These are phyloP conservation scores for Portunus trituberculatus DNA, from an alignment of 1,140 invertebrate genomes.

Conservation along the genomic window DNA sequence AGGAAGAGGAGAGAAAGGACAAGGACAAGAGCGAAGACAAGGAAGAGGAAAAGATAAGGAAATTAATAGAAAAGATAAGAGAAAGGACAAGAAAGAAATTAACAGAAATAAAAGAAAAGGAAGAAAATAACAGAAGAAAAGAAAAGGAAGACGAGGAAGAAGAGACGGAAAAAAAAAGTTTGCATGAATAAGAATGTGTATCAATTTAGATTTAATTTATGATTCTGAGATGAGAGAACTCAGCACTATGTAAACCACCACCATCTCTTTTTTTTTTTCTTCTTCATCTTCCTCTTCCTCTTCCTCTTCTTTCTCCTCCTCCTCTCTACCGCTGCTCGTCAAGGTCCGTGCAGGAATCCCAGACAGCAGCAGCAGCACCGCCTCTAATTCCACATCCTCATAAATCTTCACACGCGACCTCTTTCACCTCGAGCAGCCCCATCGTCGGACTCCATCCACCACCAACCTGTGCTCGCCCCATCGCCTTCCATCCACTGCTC, in stretches of 20 bases:
- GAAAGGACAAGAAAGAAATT: not conserved
- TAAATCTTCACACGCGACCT: not conserved
- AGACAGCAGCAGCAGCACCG: not conserved
- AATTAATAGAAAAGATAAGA: not conserved
- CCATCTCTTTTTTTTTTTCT: no score
- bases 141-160: not conserved
- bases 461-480: not conserved
- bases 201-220: slow-evolving; percentile 25
- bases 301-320: no score
- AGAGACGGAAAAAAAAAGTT: not conserved
- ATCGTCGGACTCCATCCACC: not conserved
- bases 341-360: not conserved
- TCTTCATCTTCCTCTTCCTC: no score
- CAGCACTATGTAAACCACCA: no score
- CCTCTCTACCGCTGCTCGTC: not conserved
- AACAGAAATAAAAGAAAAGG: not conserved
- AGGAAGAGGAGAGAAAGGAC: not conserved
- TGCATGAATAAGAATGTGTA: not conserved
- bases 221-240: slow-evolving; percentile 15
- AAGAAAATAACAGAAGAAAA: no score
- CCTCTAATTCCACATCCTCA: not conserved
- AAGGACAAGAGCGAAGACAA: not conserved
- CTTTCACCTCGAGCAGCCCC: not conserved
- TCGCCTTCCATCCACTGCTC: no score
- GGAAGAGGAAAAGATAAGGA: not conserved